Conservation (phyloP, 2,113 vertebrate species). For the Garra rufa region DNA sequence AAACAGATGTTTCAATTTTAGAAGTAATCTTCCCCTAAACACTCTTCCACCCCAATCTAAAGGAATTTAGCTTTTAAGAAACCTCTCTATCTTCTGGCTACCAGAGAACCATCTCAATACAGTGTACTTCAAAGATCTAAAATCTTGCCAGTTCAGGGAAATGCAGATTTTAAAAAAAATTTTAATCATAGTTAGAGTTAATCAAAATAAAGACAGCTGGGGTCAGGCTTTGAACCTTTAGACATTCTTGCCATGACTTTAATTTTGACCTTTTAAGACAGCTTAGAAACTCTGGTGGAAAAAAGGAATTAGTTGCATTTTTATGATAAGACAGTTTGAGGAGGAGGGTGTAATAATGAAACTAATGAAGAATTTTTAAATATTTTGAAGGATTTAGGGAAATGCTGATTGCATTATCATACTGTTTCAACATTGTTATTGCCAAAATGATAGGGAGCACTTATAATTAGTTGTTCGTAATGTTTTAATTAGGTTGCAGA, state of each 20-base stretch:
- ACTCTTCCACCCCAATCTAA: neutral
- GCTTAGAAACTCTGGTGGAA: neutral
- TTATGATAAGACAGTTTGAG: neutral
- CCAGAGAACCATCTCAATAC: neutral
- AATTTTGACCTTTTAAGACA: neutral
- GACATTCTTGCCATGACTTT: neutral
- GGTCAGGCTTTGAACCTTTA: neutral
- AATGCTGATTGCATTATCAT: neutral
- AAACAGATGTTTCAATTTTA: conserved; percentile 52
- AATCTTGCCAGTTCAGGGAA: neutral
- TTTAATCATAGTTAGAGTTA: neutral
- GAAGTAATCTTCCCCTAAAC: conserved; percentile 20
- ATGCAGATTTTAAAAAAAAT: neutral
- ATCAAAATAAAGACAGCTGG: neutral
- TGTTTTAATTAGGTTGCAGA: neutral
- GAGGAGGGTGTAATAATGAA: neutral
- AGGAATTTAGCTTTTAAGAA: conserved; percentile 37
- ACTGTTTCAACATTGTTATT: neutral
- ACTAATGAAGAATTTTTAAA: neutral
- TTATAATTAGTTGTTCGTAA: neutral
- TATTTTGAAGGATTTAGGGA: neutral
- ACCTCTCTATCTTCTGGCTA: conserved; percentile 7
- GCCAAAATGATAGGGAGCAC: neutral
- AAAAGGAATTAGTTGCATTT: neutral
- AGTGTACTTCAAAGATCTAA: neutral